These are phyloP conservation scores for Chydorus sphaericus DNA, from an alignment of 2,888 invertebrate species.

Conservation along the genomic window DNA sequence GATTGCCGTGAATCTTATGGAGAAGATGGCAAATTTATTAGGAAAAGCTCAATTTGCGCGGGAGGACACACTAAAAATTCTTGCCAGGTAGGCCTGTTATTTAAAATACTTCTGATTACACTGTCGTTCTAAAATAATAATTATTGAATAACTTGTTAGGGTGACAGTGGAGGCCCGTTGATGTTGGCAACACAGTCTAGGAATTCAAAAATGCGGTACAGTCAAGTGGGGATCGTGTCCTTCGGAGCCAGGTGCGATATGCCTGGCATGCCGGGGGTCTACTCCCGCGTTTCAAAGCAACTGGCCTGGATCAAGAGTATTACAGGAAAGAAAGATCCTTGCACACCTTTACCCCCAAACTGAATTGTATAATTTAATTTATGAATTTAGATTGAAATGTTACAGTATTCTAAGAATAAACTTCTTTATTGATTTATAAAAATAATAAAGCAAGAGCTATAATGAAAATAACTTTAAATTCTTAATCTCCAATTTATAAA, in stretches of 20 bases:
- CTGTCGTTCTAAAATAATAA: background rate
- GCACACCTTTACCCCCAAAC: background rate
- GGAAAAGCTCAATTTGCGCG: slow-evolving; percentile 1
- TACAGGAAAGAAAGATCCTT: slow-evolving; percentile 2
- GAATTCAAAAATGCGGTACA: background rate
- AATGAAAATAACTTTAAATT: too few relatives aligned
- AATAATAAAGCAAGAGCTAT: too few relatives aligned
- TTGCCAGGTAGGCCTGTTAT: background rate
- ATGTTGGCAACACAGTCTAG: background rate
- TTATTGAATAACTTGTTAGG: background rate
- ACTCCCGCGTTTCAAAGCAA: background rate
- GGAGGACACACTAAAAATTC: background rate
- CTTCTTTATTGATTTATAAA: too few relatives aligned
- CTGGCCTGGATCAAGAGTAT: slow-evolving; percentile 2
- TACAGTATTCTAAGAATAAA: too few relatives aligned
- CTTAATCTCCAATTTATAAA: too few relatives aligned
- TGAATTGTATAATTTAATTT: too few relatives aligned
- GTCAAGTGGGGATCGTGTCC: slow-evolving; percentile 7
- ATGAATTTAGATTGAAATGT: too few relatives aligned
- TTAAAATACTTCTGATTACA: background rate
- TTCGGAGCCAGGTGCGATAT: background rate
- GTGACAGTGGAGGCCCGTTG: slow-evolving; percentile 9
- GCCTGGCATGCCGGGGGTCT: background rate
- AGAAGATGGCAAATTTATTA: too few relatives aligned
- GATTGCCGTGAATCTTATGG: background rate